Evolutionary conservation across 30 jellyfish, hydroid and myxozoan species (phyloP).

Genomic region (Calvadosia cruxmelitensis): DNA sequence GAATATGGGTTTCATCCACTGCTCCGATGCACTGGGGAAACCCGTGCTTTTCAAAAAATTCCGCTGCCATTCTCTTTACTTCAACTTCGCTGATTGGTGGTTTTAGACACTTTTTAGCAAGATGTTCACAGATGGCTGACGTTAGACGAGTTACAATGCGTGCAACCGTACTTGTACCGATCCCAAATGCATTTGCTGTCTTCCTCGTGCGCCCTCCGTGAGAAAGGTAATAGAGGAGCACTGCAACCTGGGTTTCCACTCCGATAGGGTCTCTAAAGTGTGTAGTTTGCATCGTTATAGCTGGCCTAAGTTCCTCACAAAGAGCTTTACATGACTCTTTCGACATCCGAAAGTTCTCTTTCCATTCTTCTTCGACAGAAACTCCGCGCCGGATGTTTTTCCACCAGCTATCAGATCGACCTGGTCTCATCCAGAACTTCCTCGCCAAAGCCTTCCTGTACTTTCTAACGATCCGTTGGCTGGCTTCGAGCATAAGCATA

Average conservation of each 20-base stretch:
- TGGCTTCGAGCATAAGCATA: too few species aligned
- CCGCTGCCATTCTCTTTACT: slow-evolving; percentile 2
- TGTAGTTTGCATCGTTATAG: slow-evolving; percentile 3
- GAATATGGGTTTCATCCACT: slow-evolving; percentile 33
- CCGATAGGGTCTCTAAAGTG: slow-evolving; percentile 11
- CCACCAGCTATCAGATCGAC: slow-evolving; percentile 21
- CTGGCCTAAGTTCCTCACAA: slow-evolving; percentile 9
- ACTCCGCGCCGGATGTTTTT: slow-evolving; percentile 6
- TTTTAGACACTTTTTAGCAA: not conserved
- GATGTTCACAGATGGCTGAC: slow-evolving; percentile 6
- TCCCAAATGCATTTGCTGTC: slow-evolving; percentile 22
- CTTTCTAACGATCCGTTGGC: too few species aligned
- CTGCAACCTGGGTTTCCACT: slow-evolving; percentile 36
- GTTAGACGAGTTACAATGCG: slow-evolving; percentile 3
- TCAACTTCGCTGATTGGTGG: slow-evolving; percentile 11
- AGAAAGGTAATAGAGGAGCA: slow-evolving; percentile 15
- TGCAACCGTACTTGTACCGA: slow-evolving; percentile 9
- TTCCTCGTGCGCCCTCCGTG: slow-evolving; percentile 38
- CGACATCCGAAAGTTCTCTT: slow-evolving; percentile 13
- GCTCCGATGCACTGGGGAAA: slow-evolving; percentile 27
- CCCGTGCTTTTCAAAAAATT: slow-evolving; percentile 10
- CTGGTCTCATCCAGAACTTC: slow-evolving; percentile 10
- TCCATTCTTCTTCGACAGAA: slow-evolving; percentile 19
- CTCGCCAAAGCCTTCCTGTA: too few species aligned
- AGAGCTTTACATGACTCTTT: not conserved